Evolutionary conservation across 2,797 vertebrate genomes (phyloP), one percentile per base, ranked within the genome.

Genomic region (Coregonus ussuriensis): DNA sequence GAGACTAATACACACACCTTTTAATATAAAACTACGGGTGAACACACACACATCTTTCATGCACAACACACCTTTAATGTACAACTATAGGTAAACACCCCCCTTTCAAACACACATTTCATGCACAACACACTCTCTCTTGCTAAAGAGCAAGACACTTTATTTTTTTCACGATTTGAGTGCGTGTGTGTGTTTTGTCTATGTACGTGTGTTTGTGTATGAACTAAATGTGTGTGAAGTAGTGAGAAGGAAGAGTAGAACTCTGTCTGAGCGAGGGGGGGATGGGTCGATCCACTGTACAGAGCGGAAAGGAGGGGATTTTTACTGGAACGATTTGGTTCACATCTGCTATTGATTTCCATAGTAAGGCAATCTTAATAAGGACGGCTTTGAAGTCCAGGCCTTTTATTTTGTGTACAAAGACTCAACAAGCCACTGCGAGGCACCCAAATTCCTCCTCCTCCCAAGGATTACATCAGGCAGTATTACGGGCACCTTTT

Each of bases 301-400:
- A 85, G 70, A 79, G 79, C 73, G 69, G 14, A 35, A 5, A 66
- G 77, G 25, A 88, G 81, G 80, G 81, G 85, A 75, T 88, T 84
- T 85, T 54, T 65, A 83, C 89, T 89, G 89, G 80, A 90, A 92
- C 74, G 33, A 88, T 76, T 87, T 87, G 74, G 85, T 91, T 94
- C 95, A 95, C 96, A 96, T 96, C 95, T 97, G 95, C 95, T 95
- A 93, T 94, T 94, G 93, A 96, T 97, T 96, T 95, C 93, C 94
- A 93, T 93, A 93, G 91, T 91, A 90, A 95, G 94, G 95, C 95
- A 91, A 92, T 89, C 93, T 96, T 96, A 95, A 96, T 95, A 96
- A 96, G 95, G 94, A 91, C 85, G 91, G 88, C 96, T 97, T 97
- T 96, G 96, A 96, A 96, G 96, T 94, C 76, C 65, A 85, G 88